Percentiles rank a stretch among this genome's conserved stretches.
Evolutionary conservation across 2,113 vertebrate species (phyloP).

Genomic region (Eonycteris spelaea): DNA sequence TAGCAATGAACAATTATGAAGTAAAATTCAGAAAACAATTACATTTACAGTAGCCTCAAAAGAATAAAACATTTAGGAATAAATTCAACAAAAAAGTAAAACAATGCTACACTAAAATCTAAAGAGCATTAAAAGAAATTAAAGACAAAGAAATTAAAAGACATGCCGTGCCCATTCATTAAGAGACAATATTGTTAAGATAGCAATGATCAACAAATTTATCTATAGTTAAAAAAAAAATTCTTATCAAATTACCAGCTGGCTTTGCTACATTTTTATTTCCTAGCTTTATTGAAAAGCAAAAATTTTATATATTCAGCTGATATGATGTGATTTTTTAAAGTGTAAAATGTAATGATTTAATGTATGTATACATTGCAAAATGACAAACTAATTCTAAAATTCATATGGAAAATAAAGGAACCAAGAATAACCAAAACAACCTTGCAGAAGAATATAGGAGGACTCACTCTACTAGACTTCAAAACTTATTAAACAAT

Average conservation of each 20-base stretch:
- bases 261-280: neutral
- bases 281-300: neutral
- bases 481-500: neutral
- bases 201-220: neutral
- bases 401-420: neutral
- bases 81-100: neutral
- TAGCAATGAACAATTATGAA: neutral
- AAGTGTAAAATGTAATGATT: neutral
- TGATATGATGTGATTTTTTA: neutral
- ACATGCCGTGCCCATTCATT: neutral
- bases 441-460: neutral
- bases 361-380: neutral
- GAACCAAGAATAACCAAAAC: neutral
- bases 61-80: neutral
- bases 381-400: neutral
- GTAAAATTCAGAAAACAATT: neutral
- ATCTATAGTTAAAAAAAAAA: neutral
- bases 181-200: neutral
- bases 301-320: neutral
- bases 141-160: neutral
- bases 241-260: neutral
- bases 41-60: neutral
- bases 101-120: neutral
- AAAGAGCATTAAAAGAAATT: neutral
- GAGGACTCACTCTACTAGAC: neutral